Evolutionary conservation across 1,140 invertebrate genomes (phyloP).

Genomic region (Pseudomyrmex gracilis): DNA sequence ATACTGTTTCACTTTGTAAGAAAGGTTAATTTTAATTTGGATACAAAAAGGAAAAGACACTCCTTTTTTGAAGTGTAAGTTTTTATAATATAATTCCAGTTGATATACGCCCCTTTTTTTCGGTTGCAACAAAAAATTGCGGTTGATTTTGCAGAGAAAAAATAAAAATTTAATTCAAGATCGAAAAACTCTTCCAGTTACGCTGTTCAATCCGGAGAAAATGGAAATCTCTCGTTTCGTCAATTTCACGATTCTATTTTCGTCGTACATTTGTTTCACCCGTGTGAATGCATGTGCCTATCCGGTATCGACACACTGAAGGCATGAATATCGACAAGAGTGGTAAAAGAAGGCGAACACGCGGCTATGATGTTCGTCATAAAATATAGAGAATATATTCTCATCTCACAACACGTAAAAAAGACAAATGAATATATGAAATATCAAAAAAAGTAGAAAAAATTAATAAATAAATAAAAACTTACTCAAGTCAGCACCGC

Average conservation of each 20-base stretch:
- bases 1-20: not conserved
- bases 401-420: not conserved
- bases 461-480: not conserved
- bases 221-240: constrained; percentile 32
- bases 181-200: constrained; percentile 5
- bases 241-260: constrained; percentile 35
- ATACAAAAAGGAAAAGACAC: not conserved
- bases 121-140: not conserved
- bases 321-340: constrained; percentile 45
- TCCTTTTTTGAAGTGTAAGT: not conserved
- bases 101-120: not conserved
- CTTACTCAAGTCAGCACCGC: not conserved
- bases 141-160: constrained; percentile 9
- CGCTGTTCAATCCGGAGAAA: constrained; percentile 2
- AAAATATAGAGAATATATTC: constrained; percentile 11
- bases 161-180: not conserved
- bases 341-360: not conserved
- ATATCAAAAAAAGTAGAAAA: constrained; percentile 27
- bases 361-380: constrained; percentile 1
- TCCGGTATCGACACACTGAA: constrained; percentile 23
- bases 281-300: constrained; percentile 22
- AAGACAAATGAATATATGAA: not conserved
- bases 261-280: constrained; percentile 22
- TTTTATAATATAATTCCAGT: constrained; percentile 5
- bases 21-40: not conserved